Evolutionary conservation across 53 echinoderm and acorn worm genomes (phyloP).

Genomic region (Patiria pectinifera): DNA sequence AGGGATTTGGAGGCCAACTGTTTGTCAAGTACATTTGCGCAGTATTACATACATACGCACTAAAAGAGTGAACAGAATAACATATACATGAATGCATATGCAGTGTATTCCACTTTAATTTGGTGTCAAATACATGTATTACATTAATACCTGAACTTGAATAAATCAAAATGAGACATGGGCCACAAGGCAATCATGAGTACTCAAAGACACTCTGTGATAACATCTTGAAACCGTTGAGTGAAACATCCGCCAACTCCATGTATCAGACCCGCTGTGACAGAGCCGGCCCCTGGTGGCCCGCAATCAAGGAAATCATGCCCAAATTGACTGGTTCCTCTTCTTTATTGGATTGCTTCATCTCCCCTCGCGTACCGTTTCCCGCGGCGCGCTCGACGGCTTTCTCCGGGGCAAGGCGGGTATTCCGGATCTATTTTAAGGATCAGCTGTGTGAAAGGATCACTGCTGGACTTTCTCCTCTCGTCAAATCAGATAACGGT

Average conservation of each 20-base stretch:
- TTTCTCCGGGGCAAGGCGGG: neutral
- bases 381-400: neutral
- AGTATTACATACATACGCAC: too few relatives aligned
- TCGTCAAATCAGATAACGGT: slow-evolving; percentile 41
- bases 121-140: too few relatives aligned
- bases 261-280: neutral
- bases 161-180: neutral
- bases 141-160: too few relatives aligned
- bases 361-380: slow-evolving; percentile 6
- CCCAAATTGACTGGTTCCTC: slow-evolving; percentile 54
- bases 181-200: neutral
- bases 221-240: neutral
- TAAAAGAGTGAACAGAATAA: too few relatives aligned
- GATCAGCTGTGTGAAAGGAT: neutral
- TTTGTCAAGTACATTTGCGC: too few relatives aligned
- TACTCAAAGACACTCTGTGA: neutral
- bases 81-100: too few relatives aligned
- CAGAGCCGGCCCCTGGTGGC: slow-evolving; percentile 10
- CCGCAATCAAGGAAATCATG: slow-evolving; percentile 51
- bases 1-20: too few relatives aligned
- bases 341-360: neutral
- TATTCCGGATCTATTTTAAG: slow-evolving; percentile 26
- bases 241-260: slow-evolving; percentile 7
- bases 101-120: too few relatives aligned
- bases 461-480: neutral